Percentiles rank a stretch among this genome's conserved stretches.
Conservation (phyloP, 2,888 invertebrate species). For the Phortica okadai region DNA sequence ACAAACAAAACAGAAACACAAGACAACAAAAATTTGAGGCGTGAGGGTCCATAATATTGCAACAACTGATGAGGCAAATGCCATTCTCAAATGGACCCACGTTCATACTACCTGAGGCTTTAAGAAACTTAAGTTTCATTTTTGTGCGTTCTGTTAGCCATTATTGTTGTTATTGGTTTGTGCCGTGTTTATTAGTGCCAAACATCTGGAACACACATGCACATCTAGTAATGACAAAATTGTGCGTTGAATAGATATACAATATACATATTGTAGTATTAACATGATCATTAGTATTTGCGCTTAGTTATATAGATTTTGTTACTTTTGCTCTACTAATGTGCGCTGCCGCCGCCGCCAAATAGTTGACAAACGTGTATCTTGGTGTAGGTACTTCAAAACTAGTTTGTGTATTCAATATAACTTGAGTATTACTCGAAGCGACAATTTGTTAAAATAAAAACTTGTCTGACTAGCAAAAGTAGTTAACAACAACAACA, state of each 20-base stretch:
- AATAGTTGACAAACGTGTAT: slow-evolving; percentile 59
- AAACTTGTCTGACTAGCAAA: slow-evolving; percentile 26
- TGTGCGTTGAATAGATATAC: slow-evolving; percentile 63
- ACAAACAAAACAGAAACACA: not conserved
- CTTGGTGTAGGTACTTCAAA: slow-evolving; percentile 20
- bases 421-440: slow-evolving; percentile 19
- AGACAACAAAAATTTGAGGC: not conserved
- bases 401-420: slow-evolving; percentile 21
- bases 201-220: slow-evolving; percentile 67
- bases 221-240: slow-evolving; percentile 65
- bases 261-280: slow-evolving; percentile 41
- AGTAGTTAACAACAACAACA: not conserved
- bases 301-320: slow-evolving; percentile 49
- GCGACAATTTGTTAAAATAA: slow-evolving; percentile 24
- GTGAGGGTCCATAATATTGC: slow-evolving; percentile 18
- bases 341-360: slow-evolving; percentile 36
- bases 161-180: slow-evolving; percentile 37
- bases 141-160: not conserved
- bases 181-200: slow-evolving; percentile 48
- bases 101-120: not conserved
- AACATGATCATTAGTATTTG: not conserved
- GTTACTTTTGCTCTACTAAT: slow-evolving; percentile 57
- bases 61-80: not conserved
- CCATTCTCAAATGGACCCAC: not conserved
- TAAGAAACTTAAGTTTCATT: not conserved